Evolutionary conservation across 2,113 vertebrate species (phyloP), one percentile per base, ranked within the genome.

Genomic region (Saccopteryx bilineata): DNA sequence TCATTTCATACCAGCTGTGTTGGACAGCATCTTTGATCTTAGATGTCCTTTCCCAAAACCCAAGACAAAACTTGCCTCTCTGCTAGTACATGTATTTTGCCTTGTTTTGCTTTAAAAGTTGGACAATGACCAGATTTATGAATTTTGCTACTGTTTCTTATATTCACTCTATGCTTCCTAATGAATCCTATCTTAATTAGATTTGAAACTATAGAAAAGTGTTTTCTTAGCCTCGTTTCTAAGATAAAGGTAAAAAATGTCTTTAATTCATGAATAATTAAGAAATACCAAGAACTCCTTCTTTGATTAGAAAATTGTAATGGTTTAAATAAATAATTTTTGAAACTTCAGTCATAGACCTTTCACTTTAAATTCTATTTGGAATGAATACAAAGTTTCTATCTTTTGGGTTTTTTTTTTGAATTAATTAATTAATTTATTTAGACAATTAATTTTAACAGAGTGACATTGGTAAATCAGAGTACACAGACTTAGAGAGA

Each of bases 291-390:
- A 3, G 2, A 71, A 82, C 4, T 60, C 58, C 58, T 75, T 91
- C 17, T 79, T 82, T 21, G 68, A 24, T 79, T 88, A 31, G 18
- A 31, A 95, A 92, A 7, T 63, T 61, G 7, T 18, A 86, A 46
- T 65, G 11, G 46, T 71, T 11, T 6, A 39, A 79, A 87, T 86
- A 90, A 82, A 74, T 61, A 91, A 52, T 33, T 4, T 23, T 91
- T 89, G 46, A 65, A 71, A 48, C 15, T 61, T 4, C 5, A 83
- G 3, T 3, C 28, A 15, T 14, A 15, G 7, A 39, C 9, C 18
- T 60, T 92, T 94, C n/a, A 74, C 14, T 80, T 87, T 82, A 5
- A 89, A 31, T 87, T 90, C 48, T 82, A 24, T 26, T 63, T 90
- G 75, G 11, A 48, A 21, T 68, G 90, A 76, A 72, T 61, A 5